Percentiles rank a stretch among this genome's conserved stretches.
phyloP scores from a whole-genome alignment of 2,888 invertebrate genomes.

The Drosophila anomalipes region DNA sequence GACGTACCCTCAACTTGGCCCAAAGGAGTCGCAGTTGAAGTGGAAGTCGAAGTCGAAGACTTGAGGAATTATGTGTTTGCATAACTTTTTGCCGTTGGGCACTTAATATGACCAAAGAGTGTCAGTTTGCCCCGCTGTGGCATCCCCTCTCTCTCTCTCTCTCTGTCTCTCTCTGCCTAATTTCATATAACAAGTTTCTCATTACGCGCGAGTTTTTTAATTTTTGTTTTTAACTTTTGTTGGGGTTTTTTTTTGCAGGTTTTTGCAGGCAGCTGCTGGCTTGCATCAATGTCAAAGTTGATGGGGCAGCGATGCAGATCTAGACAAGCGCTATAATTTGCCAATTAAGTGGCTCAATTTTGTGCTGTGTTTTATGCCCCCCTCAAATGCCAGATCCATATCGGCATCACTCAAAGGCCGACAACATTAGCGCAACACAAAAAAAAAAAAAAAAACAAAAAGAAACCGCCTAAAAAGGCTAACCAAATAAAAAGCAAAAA shows the following conservation, averaged over 20 bases:
- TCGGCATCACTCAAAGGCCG: constrained; percentile 57
- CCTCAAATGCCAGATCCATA: constrained; percentile 45
- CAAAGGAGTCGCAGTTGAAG: constrained; percentile 3
- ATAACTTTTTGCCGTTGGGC: constrained; percentile 56
- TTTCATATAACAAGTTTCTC: constrained; percentile 78
- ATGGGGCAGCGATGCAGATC: constrained; percentile 66
- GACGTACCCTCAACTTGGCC: constrained; percentile 27
- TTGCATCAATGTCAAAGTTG: constrained; percentile 77
- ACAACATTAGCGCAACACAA: constrained; percentile 60
- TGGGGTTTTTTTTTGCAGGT: constrained; percentile 1
- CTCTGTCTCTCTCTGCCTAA: constrained; percentile 49
- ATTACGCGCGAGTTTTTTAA: constrained; percentile 51
- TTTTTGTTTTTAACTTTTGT: constrained; percentile 16
- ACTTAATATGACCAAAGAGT: constrained; percentile 53
- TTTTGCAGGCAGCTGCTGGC: constrained; percentile 62
- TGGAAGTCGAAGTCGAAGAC: constrained; percentile 21
- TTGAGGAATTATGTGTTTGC: constrained; percentile 76
- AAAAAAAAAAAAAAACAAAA: constrained; percentile 8
- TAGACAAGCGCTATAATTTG: constrained; percentile 78
- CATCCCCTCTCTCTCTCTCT: background rate
- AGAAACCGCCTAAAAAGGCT: constrained; percentile 1
- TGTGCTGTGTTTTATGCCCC: constrained; percentile 1
- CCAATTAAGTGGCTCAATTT: constrained; percentile 69
- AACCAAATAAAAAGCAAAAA: constrained; percentile 5
- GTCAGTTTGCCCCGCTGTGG: constrained; percentile 13